These are phyloP conservation scores for Scophthalmus maximus DNA, from an alignment of 2,113 vertebrate species.

Conservation along the genomic window DNA sequence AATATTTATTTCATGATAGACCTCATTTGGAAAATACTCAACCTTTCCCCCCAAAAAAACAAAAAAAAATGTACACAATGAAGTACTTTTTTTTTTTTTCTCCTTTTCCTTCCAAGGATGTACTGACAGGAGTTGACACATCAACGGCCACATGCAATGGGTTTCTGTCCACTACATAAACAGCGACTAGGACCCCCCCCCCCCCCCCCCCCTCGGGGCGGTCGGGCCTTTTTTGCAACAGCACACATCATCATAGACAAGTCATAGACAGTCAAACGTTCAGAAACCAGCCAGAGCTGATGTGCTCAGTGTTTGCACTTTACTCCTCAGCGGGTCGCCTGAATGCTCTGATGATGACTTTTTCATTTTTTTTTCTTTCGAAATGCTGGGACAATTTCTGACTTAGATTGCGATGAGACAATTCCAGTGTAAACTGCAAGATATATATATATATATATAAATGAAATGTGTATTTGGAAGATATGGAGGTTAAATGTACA, in stretches of 20 bases:
- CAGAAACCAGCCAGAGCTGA: slow-evolving; percentile 13
- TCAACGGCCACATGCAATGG: slow-evolving; percentile 86
- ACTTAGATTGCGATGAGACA: too few species aligned
- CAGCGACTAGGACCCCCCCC: slow-evolving; percentile 76
- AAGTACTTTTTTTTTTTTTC: slow-evolving; percentile 68
- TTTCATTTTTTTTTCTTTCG: too few species aligned
- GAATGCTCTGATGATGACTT: not conserved
- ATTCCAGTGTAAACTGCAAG: not conserved
- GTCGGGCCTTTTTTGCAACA: slow-evolving; percentile 28
- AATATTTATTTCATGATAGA: slow-evolving; percentile 89
- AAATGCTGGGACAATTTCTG: too few species aligned
- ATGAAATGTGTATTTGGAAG: not conserved
- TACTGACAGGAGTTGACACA: slow-evolving; percentile 82
- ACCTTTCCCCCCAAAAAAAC: too few species aligned
- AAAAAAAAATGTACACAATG: slow-evolving; percentile 84
- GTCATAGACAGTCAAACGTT: slow-evolving; percentile 43
- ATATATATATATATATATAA: too few species aligned
- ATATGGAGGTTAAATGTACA: not conserved
- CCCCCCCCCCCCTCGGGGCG: slow-evolving; percentile 20
- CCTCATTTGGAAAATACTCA: slow-evolving; percentile 79
- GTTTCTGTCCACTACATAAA: slow-evolving; percentile 80
- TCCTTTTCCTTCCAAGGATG: slow-evolving; percentile 64
- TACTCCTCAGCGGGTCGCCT: slow-evolving; percentile 13
- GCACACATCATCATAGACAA: too few species aligned
- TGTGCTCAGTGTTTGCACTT: slow-evolving; percentile 53